Base-by-base conservation (phyloP, 2,113 vertebrate genomes). In the Otolemur garnettii region DNA sequence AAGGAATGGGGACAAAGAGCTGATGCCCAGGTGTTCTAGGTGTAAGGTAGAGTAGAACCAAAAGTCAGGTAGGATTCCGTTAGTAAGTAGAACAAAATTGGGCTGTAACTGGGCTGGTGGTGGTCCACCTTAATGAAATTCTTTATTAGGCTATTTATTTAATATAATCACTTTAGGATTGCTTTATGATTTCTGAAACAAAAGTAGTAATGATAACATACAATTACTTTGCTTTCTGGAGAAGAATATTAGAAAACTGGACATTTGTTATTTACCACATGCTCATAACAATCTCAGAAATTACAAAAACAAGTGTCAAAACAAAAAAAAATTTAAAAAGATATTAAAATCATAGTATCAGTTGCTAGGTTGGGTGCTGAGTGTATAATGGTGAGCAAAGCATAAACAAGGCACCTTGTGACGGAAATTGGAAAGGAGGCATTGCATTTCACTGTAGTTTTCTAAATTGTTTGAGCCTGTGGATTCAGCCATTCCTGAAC, bases 161-260 rank as follows among this genome's bases (percentile, higher is more conserved):
- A 78, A 90, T 42, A 15, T 2, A 57, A 64, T 53, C 11, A 62
- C 14, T 84, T 90, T 38, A 28, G 30, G 66, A 72, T 57, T 81
- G 45, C 33, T 91, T 93, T 38, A 83, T 69, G 26, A 69, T 83
- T 90, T 93, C 7, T 38, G 53, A 87, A 87, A 38, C 33, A 91
- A 80, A 77, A 78, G 11, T 26, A 53, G 3, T 35, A 78, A 26
- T 74, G 57, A 75, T 81, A 60, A 87, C n/a, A 72, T 7, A 33
- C 1, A 35, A 17, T 78, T 53, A 38, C 38, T 82, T 81, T 82
- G 68, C 45, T 86, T 38, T 85, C 28, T 89, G 4, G 11, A 55
- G 62, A 74, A 14, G 17, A 72, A 22, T 33, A 60, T 81, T 68
- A 59, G 38, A 68, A 74, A 77, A 78, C 18, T 50, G 62, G 12